Base-by-base conservation (phyloP, 1,140 invertebrate species). In the Tyrophagus putrescentiae region DNA sequence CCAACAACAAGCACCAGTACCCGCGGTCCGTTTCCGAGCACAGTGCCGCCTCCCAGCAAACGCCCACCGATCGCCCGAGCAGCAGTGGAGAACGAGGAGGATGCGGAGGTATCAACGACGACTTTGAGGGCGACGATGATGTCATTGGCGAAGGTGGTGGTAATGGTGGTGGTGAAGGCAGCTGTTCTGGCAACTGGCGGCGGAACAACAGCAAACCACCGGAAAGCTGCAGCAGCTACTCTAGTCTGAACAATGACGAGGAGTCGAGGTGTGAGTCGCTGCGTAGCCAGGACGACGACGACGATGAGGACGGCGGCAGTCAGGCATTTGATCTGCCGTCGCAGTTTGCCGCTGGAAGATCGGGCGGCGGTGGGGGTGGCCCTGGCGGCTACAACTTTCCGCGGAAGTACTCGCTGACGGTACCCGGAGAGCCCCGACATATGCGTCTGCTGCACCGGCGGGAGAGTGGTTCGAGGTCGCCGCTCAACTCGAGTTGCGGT, bases 401-500 rank as follows among this genome's bases (percentile, higher is more conserved):
- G 18, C 59, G 59, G n/a, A 60, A 60, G 32, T 41, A 60, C 31
- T 60, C 59, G 11, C 29, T 60, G 7, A 60, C 59, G 1, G 59
- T 60, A 9, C 59, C 59, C 1, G 59, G 59, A 7, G 59, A 60
- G 53, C 59, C 59, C 4, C 11, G 59, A 56, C 31, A 54, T 32
- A n/a, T 60, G 2, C 50, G 58, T 23, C 11, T 27, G 23, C 45
- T 57, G 16, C 59, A 50, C 50, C 36, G 57, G 21, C 34, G 57
- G 18, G 57, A 59, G 34, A 45, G 41, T 2, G 57, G 57, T 18
- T 41, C 32, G 16, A 27, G 60, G 39, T 54, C 61, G 7, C 32
- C 41, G 21, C 25, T 60, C 31, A 53, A 62, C 42, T 63, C 62
- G 27, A 62, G 62, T 31, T 59, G 41, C 34, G 41, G 57, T 45